Evolutionary conservation across 2,888 invertebrate genomes (phyloP).

Genomic region (Lasioglossum leucozonium): DNA sequence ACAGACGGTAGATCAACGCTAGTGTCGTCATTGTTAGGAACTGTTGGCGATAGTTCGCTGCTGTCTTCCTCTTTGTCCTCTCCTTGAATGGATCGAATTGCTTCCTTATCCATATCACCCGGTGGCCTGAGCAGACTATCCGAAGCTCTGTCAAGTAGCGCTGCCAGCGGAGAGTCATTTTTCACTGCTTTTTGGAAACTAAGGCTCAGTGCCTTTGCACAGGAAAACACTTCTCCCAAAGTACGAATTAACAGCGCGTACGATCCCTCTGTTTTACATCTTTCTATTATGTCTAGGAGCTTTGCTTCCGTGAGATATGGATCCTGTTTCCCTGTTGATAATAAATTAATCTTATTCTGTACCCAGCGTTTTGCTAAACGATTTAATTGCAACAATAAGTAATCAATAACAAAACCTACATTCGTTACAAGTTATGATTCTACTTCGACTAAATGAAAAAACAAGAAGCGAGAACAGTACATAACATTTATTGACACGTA

Average conservation of each 20-base stretch:
- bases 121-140: conserved; percentile 84
- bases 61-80: conserved; percentile 96
- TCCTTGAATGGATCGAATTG: conserved; percentile 89
- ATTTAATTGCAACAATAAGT: neutral
- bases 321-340: conserved; percentile 82
- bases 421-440: conserved; percentile 13
- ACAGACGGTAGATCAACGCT: conserved; percentile 90
- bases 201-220: conserved; percentile 89
- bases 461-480: conserved; percentile 48
- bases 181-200: conserved; percentile 88
- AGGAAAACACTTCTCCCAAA: conserved; percentile 91
- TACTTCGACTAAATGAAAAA: conserved; percentile 39
- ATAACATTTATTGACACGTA: conserved; percentile 55
- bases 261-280: conserved; percentile 89
- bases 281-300: conserved; percentile 90
- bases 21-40: conserved; percentile 82
- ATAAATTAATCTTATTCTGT: conserved; percentile 41
- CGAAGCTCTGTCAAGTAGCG: conserved; percentile 86
- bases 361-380: neutral
- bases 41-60: conserved; percentile 84
- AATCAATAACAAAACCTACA: neutral
- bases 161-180: conserved; percentile 85
- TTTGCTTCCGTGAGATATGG: conserved; percentile 90
- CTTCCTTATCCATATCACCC: conserved; percentile 89
- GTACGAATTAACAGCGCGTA: conserved; percentile 91